Conservation (phyloP, 2,797 vertebrate genomes). For the Microctenopoma steveboyesi region DNA sequence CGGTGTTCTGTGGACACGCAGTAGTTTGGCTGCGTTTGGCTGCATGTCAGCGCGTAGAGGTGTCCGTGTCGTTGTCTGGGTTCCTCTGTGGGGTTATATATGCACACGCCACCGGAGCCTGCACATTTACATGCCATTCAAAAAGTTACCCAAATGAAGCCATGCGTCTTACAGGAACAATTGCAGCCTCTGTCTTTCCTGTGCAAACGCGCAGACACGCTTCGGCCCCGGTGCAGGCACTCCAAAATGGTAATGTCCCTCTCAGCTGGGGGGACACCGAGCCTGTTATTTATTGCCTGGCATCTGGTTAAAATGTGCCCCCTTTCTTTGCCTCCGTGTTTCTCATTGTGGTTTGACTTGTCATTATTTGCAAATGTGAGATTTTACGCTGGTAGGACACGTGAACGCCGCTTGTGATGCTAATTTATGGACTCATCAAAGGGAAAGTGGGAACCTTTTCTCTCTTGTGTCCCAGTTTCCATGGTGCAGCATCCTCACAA, state of each 20-base stretch:
- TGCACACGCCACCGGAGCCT: constrained; percentile 30
- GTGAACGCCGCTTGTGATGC: constrained; percentile 79
- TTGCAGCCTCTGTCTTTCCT: constrained; percentile 26
- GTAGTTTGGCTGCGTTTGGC: constrained; percentile 46
- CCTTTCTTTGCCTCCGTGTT: constrained; percentile 77
- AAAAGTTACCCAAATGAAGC: constrained; percentile 31
- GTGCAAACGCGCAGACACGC: constrained; percentile 44
- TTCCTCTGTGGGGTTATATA: constrained; percentile 47
- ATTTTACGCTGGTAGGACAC: constrained; percentile 73
- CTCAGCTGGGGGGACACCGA: constrained; percentile 56
- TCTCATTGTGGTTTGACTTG: constrained; percentile 75
- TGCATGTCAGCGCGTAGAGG: constrained; percentile 57
- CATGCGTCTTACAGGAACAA: constrained; percentile 43
- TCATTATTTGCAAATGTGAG: constrained; percentile 79
- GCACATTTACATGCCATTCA: constrained; percentile 72
- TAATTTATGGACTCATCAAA: constrained; percentile 78
- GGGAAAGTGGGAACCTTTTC: constrained; percentile 56
- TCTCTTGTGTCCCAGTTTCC: constrained; percentile 31
- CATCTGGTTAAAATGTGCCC: constrained; percentile 83
- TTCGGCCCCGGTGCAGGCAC: constrained; percentile 34
- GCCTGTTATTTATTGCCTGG: constrained; percentile 78
- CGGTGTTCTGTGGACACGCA: constrained; percentile 51
- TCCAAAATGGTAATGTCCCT: constrained; percentile 72
- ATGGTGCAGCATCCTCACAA: constrained; percentile 41
- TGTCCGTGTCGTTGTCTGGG: not conserved